Conservation (phyloP, 1,140 invertebrate genomes). For the Pseudobourletiella spinata region DNA sequence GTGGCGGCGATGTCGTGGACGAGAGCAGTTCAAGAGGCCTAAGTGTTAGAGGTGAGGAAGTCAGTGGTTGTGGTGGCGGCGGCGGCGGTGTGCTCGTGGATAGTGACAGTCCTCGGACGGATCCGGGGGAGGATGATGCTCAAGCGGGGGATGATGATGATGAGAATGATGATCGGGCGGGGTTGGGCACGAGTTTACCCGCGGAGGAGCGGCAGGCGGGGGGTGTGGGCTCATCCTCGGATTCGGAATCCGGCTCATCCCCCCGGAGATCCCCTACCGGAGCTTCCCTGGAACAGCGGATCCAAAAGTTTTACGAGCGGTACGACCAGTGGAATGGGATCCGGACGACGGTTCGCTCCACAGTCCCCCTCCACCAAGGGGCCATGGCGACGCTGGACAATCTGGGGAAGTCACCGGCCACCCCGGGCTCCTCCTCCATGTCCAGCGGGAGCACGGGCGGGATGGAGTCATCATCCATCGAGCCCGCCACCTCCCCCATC, state of each 20-base stretch:
- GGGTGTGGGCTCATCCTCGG: slow-evolving; percentile 37
- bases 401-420: slow-evolving; percentile 14
- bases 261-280: slow-evolving; percentile 39
- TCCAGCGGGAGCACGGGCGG: neutral
- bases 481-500: slow-evolving; percentile 44
- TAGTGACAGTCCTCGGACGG: neutral
- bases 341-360: slow-evolving; percentile 39
- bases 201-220: neutral
- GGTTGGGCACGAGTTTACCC: neutral
- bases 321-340: slow-evolving; percentile 80
- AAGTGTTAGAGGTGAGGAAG: neutral
- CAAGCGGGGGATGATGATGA: neutral
- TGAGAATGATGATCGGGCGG: neutral
- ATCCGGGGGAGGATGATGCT: neutral
- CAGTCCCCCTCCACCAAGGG: slow-evolving; percentile 8
- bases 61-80: no score
- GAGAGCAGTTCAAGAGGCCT: neutral
- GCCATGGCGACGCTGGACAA: neutral
- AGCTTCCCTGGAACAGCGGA: slow-evolving; percentile 67
- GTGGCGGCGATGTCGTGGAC: slow-evolving; percentile 8
- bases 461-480: slow-evolving; percentile 49
- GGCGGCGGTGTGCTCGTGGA: neutral
- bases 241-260: slow-evolving; percentile 40
- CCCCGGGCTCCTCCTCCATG: slow-evolving; percentile 47
- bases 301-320: slow-evolving; percentile 80